Evolutionary conservation across 2,113 vertebrate genomes (phyloP).

Genomic region (Numida meleagris): DNA sequence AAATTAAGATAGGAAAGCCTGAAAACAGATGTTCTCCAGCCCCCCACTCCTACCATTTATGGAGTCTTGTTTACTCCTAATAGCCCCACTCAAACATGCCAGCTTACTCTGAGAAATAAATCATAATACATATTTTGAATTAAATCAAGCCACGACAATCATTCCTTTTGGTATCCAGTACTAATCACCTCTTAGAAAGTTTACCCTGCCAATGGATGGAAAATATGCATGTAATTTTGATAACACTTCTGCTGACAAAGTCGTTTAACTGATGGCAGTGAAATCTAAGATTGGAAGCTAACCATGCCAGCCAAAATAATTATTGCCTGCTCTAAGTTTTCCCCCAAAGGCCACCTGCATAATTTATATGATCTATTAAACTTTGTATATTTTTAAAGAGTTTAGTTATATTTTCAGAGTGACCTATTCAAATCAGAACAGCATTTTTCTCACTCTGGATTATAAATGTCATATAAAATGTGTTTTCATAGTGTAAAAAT

Average conservation of each 20-base stretch:
- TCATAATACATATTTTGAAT: constrained; percentile 8
- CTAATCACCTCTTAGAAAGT: background rate
- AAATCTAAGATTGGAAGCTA: constrained; percentile 47
- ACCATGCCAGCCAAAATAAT: constrained; percentile 30
- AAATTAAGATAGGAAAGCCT: background rate
- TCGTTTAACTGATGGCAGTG: constrained; percentile 24
- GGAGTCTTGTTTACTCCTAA: constrained; percentile 22
- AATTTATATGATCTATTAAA: constrained; percentile 46
- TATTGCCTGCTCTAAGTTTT: background rate
- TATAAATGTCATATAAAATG: constrained; percentile 23
- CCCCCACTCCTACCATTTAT: background rate
- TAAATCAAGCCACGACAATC: background rate
- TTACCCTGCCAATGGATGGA: background rate
- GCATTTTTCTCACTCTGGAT: background rate
- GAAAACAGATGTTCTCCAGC: constrained; percentile 38
- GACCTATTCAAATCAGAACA: constrained; percentile 20
- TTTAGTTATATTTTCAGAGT: constrained; percentile 24
- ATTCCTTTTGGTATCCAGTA: background rate
- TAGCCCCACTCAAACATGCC: background rate
- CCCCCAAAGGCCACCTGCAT: constrained; percentile 1
- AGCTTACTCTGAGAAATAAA: constrained; percentile 5
- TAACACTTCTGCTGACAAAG: constrained; percentile 1
- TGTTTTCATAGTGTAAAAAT: background rate
- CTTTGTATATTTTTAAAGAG: background rate
- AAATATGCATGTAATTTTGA: constrained; percentile 35